Evolutionary conservation across 2,888 invertebrate species (phyloP).

Genomic region (Orthosia incerta): DNA sequence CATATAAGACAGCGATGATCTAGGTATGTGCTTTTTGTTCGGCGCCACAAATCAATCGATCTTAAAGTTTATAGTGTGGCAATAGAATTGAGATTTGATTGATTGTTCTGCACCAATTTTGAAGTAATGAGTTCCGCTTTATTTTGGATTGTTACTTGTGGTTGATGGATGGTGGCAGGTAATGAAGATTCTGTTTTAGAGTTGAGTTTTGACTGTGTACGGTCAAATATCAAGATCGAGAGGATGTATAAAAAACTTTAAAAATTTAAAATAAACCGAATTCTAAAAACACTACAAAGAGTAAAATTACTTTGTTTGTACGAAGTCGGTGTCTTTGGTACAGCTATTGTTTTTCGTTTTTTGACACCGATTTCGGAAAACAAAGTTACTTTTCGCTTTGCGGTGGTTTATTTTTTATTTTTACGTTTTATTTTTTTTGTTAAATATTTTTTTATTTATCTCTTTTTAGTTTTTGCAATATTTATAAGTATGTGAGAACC

Average conservation of each 20-base stretch:
- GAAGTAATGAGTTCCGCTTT: constrained; percentile 33
- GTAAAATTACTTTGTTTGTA: too few relatives aligned
- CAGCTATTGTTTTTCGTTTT: too few relatives aligned
- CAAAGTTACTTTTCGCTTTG: too few relatives aligned
- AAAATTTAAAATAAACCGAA: too few relatives aligned
- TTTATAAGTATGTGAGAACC: too few relatives aligned
- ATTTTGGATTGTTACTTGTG: constrained; percentile 2
- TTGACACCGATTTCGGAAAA: too few relatives aligned
- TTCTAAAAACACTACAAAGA: too few relatives aligned
- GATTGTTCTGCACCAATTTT: constrained; percentile 2
- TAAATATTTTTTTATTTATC: too few relatives aligned
- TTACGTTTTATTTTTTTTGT: too few relatives aligned
- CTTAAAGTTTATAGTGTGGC: constrained; percentile 45
- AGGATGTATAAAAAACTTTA: not conserved
- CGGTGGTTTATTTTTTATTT: too few relatives aligned
- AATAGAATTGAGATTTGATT: constrained; percentile 53
- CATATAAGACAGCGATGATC: constrained; percentile 42
- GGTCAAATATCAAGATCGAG: not conserved
- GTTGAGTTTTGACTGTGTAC: not conserved
- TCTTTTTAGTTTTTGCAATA: too few relatives aligned
- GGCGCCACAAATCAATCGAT: constrained; percentile 32
- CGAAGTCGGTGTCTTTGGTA: too few relatives aligned
- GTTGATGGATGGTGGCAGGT: constrained; percentile 21
- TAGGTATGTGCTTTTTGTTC: constrained; percentile 51
- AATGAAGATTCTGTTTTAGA: constrained; percentile 14